phyloP scores from a whole-genome alignment of 2,113 vertebrate genomes.

The Neotoma lepida region DNA sequence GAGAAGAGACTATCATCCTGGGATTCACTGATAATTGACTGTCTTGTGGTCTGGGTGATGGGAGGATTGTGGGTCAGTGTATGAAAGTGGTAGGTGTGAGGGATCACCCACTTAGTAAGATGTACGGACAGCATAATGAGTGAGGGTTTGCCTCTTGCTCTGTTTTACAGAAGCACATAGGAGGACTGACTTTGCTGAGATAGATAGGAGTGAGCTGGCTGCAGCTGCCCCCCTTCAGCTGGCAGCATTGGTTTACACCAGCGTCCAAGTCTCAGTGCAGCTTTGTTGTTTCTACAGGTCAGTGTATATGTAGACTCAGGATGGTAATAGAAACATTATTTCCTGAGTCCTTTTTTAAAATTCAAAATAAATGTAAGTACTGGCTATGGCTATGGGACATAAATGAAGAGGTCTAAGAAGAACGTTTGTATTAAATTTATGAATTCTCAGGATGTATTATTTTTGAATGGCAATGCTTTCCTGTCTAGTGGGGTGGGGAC shows the following conservation, averaged over 20 bases:
- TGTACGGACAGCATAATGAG: not conserved
- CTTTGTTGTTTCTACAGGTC: not conserved
- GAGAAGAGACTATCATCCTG: not conserved
- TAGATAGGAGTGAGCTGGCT: not conserved
- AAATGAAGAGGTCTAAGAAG: constrained; percentile 26
- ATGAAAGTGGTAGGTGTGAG: not conserved
- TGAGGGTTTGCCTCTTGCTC: not conserved
- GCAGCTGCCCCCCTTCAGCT: not conserved
- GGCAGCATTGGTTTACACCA: not conserved
- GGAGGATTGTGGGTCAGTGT: not conserved
- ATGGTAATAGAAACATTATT: not conserved
- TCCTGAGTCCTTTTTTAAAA: not conserved
- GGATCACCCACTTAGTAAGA: not conserved
- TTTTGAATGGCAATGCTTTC: constrained; percentile 49
- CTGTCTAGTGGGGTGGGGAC: not conserved
- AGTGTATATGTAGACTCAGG: not conserved
- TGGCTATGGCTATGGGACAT: not conserved
- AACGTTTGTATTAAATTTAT: constrained; percentile 40
- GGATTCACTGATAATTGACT: not conserved
- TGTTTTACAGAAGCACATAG: not conserved
- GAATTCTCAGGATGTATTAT: constrained; percentile 7
- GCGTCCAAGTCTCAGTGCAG: not conserved
- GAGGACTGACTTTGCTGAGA: not conserved
- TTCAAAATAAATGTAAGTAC: not conserved
- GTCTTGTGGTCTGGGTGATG: not conserved